phyloP scores from a whole-genome alignment of 2,888 invertebrate species.

The Brenthis hecate region DNA sequence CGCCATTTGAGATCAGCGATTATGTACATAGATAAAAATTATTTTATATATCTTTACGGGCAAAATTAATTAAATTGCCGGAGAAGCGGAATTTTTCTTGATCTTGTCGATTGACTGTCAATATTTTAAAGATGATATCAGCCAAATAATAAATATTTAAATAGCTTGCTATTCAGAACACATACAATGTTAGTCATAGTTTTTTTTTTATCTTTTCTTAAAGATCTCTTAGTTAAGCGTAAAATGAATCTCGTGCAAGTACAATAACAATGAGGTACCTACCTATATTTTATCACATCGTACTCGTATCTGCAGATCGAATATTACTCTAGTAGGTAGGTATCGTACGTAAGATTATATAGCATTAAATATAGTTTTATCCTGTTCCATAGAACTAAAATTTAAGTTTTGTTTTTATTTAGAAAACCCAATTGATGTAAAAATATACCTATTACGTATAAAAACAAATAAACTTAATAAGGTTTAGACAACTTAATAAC shows the following conservation, averaged over 20 bases:
- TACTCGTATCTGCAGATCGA: constrained; percentile 15
- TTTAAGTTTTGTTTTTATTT: no score
- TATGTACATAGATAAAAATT: constrained; percentile 17
- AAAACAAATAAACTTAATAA: constrained; percentile 4
- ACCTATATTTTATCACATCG: constrained; percentile 4
- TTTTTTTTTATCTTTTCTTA: constrained; percentile 33
- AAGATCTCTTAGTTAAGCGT: constrained; percentile 52
- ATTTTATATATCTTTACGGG: constrained; percentile 8
- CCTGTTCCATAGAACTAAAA: no score
- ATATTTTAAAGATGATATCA: constrained; percentile 7
- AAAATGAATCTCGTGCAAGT: constrained; percentile 47
- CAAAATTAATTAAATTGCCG: constrained; percentile 16
- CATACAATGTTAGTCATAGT: constrained; percentile 31
- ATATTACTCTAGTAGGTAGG: neutral
- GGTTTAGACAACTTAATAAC: constrained; percentile 9
- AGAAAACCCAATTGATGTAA: no score
- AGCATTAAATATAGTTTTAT: no score
- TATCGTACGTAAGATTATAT: no score
- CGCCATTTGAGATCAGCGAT: constrained; percentile 12
- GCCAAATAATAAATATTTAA: constrained; percentile 10
- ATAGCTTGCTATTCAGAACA: constrained; percentile 31
- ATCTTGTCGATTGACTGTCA: constrained; percentile 18
- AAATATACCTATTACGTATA: no score
- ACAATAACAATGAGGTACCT: constrained; percentile 32
- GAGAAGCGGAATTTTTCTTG: constrained; percentile 16